Evolutionary conservation across 2,113 vertebrate species (phyloP), one percentile per base, ranked within the genome.

Genomic region (Cranoglanis bouderius): DNA sequence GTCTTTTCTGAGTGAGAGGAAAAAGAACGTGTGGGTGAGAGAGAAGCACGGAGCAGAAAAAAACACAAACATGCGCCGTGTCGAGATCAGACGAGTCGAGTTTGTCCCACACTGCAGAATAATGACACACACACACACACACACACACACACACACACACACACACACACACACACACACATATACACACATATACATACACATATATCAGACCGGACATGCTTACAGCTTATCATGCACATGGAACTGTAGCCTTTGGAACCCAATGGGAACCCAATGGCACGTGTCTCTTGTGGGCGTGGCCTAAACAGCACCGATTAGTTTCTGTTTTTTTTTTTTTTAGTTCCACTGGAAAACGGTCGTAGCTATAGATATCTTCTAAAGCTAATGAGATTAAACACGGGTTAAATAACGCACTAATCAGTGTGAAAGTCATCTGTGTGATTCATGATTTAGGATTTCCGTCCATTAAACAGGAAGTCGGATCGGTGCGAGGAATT

Each of bases 101-200:
- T 75, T 43, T 75, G 38, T 75, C 51, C 19, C 80, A 81, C 49
- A 35, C 80, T n/a, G 67, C 18, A 3, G 32, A 38, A 24, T 43
- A 75, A 40, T 0, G 7, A 57, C 12, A 82, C 80, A 82, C 80
- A 82, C 78, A 82, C 51, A 82, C 78, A 78, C 43, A 78, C 75
- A 75, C 72, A 75, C 72, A 43, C 74, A 77, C 74, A 77, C 74
- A 46, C 61, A 57, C 55, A 57, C 55, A 57, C 55, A 55, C 53
- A 57, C 55, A 19, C 55, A 49, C 40, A 43, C 40, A 2, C 7
- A 0, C 4, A 49, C 4, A 49, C 49, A 49, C 49, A 49, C 49
- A 43, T 3, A 77, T 40, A 77, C 74, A 46, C 63, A 57, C 53
- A 55, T 5, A 55, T 16, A 55, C 53, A 57, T 16, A 19, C 55